phyloP scores from a whole-genome alignment of 2,113 vertebrate species.

The Hypocryptadius cinnamomeus region DNA sequence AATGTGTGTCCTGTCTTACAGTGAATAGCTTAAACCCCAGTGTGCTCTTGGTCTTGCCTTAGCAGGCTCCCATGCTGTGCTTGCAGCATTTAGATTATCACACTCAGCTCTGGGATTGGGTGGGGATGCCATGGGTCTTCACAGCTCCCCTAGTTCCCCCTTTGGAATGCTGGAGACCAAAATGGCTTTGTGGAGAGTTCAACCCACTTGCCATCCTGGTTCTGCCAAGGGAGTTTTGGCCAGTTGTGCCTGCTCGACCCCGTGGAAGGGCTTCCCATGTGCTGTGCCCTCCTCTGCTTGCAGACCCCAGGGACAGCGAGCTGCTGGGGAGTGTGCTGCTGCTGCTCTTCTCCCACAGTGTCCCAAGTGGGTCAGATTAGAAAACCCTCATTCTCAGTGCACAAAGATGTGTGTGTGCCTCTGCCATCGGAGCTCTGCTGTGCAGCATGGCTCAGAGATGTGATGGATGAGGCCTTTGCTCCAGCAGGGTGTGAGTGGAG shows the following conservation, averaged over 20 bases:
- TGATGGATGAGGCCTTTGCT: neutral
- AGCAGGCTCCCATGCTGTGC: neutral
- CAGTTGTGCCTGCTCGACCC: neutral
- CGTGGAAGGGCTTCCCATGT: neutral
- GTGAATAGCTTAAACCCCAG: neutral
- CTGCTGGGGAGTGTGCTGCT: neutral
- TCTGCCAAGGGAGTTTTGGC: neutral
- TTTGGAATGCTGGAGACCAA: neutral
- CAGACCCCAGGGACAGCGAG: neutral
- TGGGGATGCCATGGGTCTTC: neutral
- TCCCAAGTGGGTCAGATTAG: fast-evolving
- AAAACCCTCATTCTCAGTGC: neutral
- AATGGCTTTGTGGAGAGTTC: neutral
- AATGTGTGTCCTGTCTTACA: neutral
- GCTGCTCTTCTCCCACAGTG: fast-evolving
- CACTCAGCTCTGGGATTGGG: neutral
- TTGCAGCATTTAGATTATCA: neutral
- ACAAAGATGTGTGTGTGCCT: neutral
- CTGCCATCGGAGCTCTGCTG: neutral
- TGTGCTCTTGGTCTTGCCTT: neutral
- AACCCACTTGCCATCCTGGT: neutral
- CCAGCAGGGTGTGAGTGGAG: neutral
- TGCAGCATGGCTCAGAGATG: neutral
- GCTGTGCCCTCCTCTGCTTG: neutral
- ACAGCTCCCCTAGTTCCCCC: neutral